These are phyloP conservation scores for Gadus chalcogrammus DNA, from an alignment of 2,113 vertebrate species.

Conservation along the genomic window DNA sequence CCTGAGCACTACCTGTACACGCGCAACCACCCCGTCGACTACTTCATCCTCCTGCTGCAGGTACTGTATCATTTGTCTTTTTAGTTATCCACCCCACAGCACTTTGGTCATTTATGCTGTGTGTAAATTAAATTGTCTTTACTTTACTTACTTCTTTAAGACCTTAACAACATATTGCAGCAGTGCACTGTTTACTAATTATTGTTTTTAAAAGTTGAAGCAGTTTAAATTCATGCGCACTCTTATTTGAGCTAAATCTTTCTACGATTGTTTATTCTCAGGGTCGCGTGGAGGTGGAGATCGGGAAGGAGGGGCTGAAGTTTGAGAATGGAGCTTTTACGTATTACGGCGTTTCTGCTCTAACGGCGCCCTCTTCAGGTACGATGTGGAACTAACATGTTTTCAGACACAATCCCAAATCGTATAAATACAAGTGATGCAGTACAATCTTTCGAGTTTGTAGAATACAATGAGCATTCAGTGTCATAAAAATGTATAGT, in stretches of 20 bases:
- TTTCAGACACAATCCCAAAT: no score
- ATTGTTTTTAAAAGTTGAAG: no score
- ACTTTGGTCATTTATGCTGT: not conserved
- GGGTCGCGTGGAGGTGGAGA: constrained; percentile 91
- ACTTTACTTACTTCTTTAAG: no score
- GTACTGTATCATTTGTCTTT: constrained; percentile 44
- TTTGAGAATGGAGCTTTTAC: constrained; percentile 92
- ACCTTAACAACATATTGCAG: no score
- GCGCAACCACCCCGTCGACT: constrained; percentile 87
- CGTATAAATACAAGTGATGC: no score
- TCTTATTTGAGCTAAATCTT: no score
- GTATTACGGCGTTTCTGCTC: constrained; percentile 85
- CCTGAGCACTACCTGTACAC: constrained; percentile 85
- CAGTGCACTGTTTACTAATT: no score
- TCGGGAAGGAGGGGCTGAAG: constrained; percentile 89
- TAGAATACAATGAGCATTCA: no score
- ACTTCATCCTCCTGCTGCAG: constrained; percentile 90
- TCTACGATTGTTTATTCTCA: constrained; percentile 37
- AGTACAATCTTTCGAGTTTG: no score
- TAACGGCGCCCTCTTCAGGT: constrained; percentile 84
- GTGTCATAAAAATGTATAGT: no score
- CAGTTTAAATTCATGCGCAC: not conserved
- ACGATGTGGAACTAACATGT: constrained; percentile 24
- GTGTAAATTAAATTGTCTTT: not conserved
- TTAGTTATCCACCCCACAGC: no score